Percentiles rank a stretch among this genome's conserved stretches.
These are phyloP conservation scores for Fratercula arctica DNA, from an alignment of 2,797 vertebrate species.

Conservation along the genomic window DNA sequence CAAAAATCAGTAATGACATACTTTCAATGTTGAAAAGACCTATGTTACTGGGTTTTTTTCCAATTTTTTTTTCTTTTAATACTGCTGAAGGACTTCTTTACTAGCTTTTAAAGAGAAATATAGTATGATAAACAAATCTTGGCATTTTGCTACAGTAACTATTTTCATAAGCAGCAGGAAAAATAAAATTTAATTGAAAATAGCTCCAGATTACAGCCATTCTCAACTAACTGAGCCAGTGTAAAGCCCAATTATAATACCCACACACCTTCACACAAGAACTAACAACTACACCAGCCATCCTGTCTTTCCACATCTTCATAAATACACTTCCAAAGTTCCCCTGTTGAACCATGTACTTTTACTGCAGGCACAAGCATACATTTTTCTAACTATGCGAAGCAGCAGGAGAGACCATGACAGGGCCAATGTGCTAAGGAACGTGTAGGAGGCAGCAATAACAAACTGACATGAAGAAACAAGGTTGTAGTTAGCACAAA, in stretches of 20 bases:
- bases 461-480: not conserved
- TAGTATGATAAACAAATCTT: not conserved
- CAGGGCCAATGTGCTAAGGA: slow-evolving; percentile 1
- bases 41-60: not conserved
- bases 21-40: not conserved
- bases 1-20: not conserved
- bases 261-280: not conserved
- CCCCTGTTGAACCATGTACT: not conserved
- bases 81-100: not conserved
- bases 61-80: not conserved
- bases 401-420: slow-evolving; percentile 20
- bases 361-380: not conserved
- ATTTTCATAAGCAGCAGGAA: not conserved
- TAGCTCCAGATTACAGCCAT: not conserved
- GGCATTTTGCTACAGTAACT: not conserved
- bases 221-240: not conserved
- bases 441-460: slow-evolving; percentile 35
- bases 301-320: not conserved
- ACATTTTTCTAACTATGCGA: not conserved
- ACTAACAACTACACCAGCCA: not conserved
- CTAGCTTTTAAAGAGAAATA: not conserved
- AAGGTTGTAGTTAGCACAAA: not conserved
- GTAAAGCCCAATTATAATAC: not conserved
- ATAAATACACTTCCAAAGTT: not conserved
- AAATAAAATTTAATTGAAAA: not conserved